Base-by-base conservation (phyloP, 2,888 invertebrate species). In the Euphydryas editha region DNA sequence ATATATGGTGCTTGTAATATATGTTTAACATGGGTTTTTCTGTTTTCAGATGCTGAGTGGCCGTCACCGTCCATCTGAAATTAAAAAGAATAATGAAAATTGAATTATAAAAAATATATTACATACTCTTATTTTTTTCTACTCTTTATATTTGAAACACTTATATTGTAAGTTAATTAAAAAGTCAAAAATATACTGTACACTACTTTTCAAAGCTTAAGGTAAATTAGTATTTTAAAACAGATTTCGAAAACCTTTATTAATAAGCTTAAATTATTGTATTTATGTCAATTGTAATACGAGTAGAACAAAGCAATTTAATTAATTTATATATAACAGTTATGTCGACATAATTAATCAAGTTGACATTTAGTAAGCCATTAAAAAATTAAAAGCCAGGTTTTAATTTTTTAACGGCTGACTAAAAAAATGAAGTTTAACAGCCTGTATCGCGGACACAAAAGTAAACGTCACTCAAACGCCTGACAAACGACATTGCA, bases 401-500 rank as follows among this genome's bases (percentile, higher is more conserved):
- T n/a, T n/a, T n/a, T n/a, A n/a, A n/a, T n/a, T n/a, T n/a, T n/a
- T n/a, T n/a, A n/a, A n/a, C n/a, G n/a, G n/a, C n/a, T n/a, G n/a
- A n/a, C n/a, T n/a, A n/a, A 57, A 30, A 21, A 21, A 49, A 24
- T 30, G 6, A 18, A 11, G 13, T 17, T 47, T 51, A 76, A 72
- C 88, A 82, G 0, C 79, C 85, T 81, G 78, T 88, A 85, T 72
- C 65, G 37, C 67, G 59, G 39, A 61, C 62, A 59, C 68, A 69
- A 67, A 71, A 68, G 70, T 75, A 74, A 72, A 75, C 83, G 83
- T 85, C 85, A 85, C 75, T 85, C 83, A 82, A 73, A 80, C 75
- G 70, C 81, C 77, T 85, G 86, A 87, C 80, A 82, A 79, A 86
- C 81, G 80, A 78, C 77, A 75, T 75, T 74, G 72, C 77, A 75